phyloP scores from a whole-genome alignment of 2,113 vertebrate species.

The Sisor rabdophorus region DNA sequence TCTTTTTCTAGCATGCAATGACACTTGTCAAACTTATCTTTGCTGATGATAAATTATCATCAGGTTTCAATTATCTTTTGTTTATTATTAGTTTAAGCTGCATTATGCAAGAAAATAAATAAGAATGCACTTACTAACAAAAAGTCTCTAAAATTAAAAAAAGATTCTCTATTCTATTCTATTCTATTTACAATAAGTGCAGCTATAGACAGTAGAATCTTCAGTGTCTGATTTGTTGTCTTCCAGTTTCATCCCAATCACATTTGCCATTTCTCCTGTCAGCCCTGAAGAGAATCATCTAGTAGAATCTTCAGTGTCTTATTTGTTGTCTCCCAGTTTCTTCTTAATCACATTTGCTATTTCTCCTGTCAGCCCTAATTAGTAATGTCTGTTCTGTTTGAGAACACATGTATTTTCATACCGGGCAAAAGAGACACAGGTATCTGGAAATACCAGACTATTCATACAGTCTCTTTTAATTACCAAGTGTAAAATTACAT shows the following conservation, averaged over 20 bases:
- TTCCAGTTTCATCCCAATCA: background rate
- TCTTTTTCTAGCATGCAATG: background rate
- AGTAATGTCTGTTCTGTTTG: background rate
- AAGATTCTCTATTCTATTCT: background rate
- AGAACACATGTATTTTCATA: background rate
- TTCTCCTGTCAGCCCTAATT: background rate
- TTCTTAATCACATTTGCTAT: background rate
- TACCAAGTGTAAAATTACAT: background rate
- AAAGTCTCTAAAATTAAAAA: no score
- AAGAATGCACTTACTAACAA: no score
- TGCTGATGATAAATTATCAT: background rate
- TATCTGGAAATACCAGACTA: slow-evolving; percentile 35
- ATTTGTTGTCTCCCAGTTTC: background rate
- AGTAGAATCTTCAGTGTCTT: no score
- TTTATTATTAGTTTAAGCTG: background rate
- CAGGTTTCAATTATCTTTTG: background rate
- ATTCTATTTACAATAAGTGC: background rate
- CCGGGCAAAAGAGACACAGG: slow-evolving; percentile 49
- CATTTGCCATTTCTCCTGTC: background rate
- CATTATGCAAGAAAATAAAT: background rate
- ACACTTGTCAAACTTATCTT: background rate
- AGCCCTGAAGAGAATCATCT: no score
- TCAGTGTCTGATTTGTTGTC: background rate
- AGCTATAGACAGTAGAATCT: background rate
- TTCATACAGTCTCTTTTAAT: background rate